Base-by-base conservation (phyloP, 2,888 invertebrate species). In the Helleia helle region DNA sequence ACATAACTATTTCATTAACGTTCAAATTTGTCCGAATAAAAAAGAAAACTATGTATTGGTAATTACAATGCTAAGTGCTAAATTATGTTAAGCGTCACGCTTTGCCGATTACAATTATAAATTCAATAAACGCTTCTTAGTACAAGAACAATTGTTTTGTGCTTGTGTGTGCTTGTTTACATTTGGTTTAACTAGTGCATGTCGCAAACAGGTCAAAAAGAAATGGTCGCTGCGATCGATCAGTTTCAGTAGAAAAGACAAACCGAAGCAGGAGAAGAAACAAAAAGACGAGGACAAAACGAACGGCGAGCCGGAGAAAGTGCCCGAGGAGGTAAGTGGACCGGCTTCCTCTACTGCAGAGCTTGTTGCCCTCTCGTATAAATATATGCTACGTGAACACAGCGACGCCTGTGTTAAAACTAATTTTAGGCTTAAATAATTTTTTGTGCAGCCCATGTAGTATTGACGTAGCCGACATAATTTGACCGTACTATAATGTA, bases 191-290 rank as follows among this genome's bases (percentile, higher is more conserved):
- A 26, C 34, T 44, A 47, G 51, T 48, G 62, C 65, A 65, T 66
- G 65, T 49, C 54, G 53, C 40, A 15, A 31, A 31, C 84, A 89
- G 87, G 87, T 90, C 57, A 94, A 93, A 89, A 94, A 93, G 89
- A 94, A 94, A 87, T 94, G 93, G 93, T 94, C 93, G 59, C 91
- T 94, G 79, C 90, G 94, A 65, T 93, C 91, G 66, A 91, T 94
- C 84, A 93, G 93, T 66, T 94, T 94, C 77, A 91, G 93, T 66
- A 91, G 91, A 77, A 94, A 93, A 79, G 94, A 94, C 70, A 94
- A 94, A 86, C 91, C 90, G 56, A 94, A 94, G 75, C 93, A 93
- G 55, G 88, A 87, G 59, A 92, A 93, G 74, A 87, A 87, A 53
- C 80, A 83, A 55, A 88, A 89, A 51, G 81, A 83, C 6, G 81